Conservation (phyloP, 2,888 invertebrate genomes). For the Ditula angustiorana region DNA sequence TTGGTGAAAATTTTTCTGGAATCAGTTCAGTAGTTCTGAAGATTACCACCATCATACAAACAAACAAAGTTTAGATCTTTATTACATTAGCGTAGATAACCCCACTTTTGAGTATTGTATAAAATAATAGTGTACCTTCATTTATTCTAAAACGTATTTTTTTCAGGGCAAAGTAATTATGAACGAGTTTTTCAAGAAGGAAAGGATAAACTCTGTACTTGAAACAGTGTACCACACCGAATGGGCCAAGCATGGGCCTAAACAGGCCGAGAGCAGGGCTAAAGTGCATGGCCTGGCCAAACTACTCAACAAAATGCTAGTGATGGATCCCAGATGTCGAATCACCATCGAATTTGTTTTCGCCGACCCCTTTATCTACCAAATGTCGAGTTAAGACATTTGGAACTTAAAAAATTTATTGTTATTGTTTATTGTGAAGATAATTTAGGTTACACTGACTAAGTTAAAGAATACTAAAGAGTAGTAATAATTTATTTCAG, state of each 20-base stretch:
- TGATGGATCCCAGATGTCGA: conserved; percentile 56
- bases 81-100: no score
- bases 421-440: not conserved
- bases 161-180: conserved; percentile 49
- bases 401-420: not conserved
- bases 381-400: conserved; percentile 21
- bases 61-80: no score
- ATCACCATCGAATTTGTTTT: conserved; percentile 59
- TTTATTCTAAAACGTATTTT: not conserved
- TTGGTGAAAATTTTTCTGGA: no score
- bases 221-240: conserved; percentile 43
- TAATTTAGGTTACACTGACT: not conserved
- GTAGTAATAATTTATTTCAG: conserved; percentile 17
- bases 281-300: conserved; percentile 48
- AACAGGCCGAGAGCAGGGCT: conserved; percentile 37
- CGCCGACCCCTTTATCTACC: conserved; percentile 55
- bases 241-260: conserved; percentile 40
- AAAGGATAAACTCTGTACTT: conserved; percentile 43
- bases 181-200: conserved; percentile 41
- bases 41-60: no score
- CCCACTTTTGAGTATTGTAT: no score
- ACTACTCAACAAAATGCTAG: conserved; percentile 62
- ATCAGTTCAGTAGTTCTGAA: no score
- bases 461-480: not conserved
- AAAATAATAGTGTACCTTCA: no score